Conservation (phyloP, 2,113 vertebrate genomes). For the Cyprinus carpio region DNA sequence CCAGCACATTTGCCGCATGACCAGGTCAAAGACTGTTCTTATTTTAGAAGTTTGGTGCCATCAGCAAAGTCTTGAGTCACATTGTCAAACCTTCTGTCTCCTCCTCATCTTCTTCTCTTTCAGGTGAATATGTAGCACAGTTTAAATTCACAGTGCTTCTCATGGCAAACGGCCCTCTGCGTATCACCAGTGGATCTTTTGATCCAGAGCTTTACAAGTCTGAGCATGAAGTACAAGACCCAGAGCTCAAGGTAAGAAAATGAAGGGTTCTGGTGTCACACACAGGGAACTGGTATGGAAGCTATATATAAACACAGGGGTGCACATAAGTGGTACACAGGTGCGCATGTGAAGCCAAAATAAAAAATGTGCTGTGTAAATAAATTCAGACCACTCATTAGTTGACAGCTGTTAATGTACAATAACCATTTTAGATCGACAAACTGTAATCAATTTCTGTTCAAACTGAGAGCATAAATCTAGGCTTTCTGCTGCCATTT, state of each 20-base stretch:
- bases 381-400: too few relatives aligned
- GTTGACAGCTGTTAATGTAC: too few relatives aligned
- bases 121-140: constrained; percentile 92
- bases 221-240: constrained; percentile 90
- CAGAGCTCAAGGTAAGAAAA: constrained; percentile 86
- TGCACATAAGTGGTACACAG: too few relatives aligned
- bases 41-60: constrained; percentile 10
- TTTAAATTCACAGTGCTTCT: constrained; percentile 98
- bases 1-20: neutral
- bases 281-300: neutral
- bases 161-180: constrained; percentile 95
- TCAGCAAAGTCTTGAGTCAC: neutral
- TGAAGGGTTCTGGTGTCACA: neutral
- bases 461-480: too few relatives aligned
- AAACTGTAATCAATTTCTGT: too few relatives aligned
- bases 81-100: neutral
- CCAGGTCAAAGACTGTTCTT: neutral
- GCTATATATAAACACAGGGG: too few relatives aligned
- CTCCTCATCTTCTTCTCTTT: constrained; percentile 28
- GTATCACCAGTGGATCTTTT: constrained; percentile 92
- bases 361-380: too few relatives aligned
- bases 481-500: too few relatives aligned
- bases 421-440: too few relatives aligned
- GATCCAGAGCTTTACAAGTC: constrained; percentile 94
- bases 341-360: too few relatives aligned